phyloP scores from a whole-genome alignment of 2,113 vertebrate species.

The Isichthys henryi region DNA sequence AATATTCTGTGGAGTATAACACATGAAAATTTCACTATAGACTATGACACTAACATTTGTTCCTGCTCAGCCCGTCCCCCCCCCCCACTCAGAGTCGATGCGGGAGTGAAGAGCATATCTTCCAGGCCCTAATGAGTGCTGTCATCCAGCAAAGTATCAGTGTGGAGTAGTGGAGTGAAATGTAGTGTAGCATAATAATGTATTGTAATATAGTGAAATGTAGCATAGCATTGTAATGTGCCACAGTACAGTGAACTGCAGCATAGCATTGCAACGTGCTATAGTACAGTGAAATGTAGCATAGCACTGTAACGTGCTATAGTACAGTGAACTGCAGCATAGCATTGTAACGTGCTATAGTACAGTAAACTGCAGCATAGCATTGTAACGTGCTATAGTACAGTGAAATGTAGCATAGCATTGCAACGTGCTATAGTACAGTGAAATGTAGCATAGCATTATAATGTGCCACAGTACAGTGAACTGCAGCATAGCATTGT shows the following conservation, averaged over 20 bases:
- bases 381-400: background rate
- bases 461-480: no score
- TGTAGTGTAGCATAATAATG: background rate
- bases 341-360: background rate
- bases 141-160: background rate
- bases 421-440: background rate
- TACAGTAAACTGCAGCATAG: background rate
- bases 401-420: background rate
- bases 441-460: background rate
- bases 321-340: background rate
- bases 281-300: background rate
- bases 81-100: no score
- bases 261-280: background rate
- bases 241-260: background rate
- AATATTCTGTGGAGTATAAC: background rate
- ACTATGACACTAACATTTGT: background rate
- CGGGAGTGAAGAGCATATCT: background rate
- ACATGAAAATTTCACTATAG: slow-evolving; percentile 1
- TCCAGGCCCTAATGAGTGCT: background rate
- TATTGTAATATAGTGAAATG: background rate
- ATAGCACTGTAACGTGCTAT: no score
- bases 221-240: background rate
- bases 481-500: no score
- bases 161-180: background rate
- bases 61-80: background rate